phyloP scores from a whole-genome alignment of 2,797 vertebrate genomes.

The Macropus fuliginosus region DNA sequence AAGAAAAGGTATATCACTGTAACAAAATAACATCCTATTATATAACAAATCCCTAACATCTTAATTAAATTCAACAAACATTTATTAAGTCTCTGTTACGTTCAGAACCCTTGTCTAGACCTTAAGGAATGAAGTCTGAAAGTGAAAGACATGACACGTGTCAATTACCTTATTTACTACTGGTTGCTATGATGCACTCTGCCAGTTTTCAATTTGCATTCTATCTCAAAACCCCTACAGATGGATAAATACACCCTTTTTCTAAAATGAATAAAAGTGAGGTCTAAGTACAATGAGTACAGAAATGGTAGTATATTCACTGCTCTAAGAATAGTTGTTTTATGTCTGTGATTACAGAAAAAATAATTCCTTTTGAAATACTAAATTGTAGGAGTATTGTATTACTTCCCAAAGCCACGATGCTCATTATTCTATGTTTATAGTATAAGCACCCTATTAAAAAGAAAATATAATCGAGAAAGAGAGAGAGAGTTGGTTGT shows the following conservation, averaged over 20 bases:
- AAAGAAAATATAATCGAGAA: not conserved
- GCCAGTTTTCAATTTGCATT: not conserved
- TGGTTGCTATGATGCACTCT: not conserved
- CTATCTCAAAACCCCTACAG: not conserved
- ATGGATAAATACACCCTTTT: not conserved
- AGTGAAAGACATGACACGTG: not conserved
- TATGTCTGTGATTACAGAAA: not conserved
- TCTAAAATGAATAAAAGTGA: not conserved
- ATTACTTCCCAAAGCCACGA: not conserved
- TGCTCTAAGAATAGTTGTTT: not conserved
- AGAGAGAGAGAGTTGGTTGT: not conserved
- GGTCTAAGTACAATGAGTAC: not conserved
- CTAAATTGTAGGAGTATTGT: not conserved
- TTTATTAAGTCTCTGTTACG: not conserved
- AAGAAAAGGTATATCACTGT: not conserved
- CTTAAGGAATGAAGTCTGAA: not conserved
- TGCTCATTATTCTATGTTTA: not conserved
- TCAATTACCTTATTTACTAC: not conserved
- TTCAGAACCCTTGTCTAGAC: not conserved
- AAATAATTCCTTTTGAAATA: not conserved
- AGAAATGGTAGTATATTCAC: not conserved
- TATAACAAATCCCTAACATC: not conserved
- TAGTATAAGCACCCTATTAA: not conserved
- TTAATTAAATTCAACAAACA: not conserved
- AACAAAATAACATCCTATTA: not conserved